phyloP scores from a whole-genome alignment of 2,888 invertebrate genomes.

The Noctua pronuba region DNA sequence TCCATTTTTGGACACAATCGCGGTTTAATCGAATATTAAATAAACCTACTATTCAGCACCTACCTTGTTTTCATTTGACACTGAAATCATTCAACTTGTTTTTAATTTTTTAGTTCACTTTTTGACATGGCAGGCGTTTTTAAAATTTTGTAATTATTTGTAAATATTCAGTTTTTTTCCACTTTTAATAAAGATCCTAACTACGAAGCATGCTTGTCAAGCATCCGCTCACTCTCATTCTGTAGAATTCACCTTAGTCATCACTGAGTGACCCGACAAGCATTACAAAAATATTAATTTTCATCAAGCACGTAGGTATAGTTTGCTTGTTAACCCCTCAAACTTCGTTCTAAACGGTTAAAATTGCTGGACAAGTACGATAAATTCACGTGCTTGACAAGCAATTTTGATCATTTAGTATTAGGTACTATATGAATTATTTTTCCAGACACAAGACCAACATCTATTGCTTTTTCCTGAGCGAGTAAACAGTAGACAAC shows the following conservation, averaged over 20 bases:
- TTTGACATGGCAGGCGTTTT: no score
- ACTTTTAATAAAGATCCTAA: background rate
- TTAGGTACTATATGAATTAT: background rate
- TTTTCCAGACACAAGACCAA: background rate
- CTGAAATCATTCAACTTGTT: no score
- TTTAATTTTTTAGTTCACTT: no score
- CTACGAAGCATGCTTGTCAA: background rate
- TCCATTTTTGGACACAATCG: no score
- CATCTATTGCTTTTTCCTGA: background rate
- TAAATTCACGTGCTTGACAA: background rate
- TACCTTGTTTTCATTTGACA: no score
- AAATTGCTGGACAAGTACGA: background rate
- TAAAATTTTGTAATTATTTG: background rate
- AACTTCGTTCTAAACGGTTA: background rate
- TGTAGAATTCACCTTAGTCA: background rate
- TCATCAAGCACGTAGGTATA: background rate
- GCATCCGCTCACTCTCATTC: background rate
- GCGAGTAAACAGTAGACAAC: background rate
- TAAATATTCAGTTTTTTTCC: background rate
- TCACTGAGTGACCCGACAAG: background rate
- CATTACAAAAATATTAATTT: background rate
- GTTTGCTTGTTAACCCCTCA: no score
- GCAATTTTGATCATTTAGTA: background rate
- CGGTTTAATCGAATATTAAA: no score
- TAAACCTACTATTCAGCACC: no score